Evolutionary conservation across 1,140 invertebrate genomes (phyloP).

Genomic region (Hyles euphorbiae): DNA sequence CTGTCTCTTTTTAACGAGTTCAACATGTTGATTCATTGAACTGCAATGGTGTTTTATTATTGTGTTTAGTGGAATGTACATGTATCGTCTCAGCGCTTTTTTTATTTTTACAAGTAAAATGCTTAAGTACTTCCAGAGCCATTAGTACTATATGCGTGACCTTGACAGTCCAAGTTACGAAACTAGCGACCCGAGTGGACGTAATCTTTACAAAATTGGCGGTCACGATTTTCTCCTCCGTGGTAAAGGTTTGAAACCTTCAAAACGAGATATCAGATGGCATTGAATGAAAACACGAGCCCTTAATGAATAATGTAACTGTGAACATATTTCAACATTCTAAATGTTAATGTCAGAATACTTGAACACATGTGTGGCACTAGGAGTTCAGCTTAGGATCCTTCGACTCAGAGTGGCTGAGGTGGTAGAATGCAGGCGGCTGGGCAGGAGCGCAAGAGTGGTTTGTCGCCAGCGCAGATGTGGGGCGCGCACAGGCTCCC

Average conservation of each 20-base stretch:
- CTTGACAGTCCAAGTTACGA: conserved; percentile 60
- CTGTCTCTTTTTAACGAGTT: conserved; percentile 62
- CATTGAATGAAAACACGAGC: not conserved
- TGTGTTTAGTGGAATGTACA: not conserved
- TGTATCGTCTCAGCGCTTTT: not conserved
- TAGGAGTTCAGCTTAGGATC: no score
- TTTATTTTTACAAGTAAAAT: no score
- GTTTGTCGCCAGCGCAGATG: conserved; percentile 45
- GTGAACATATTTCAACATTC: no score
- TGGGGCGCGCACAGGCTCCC: conserved; percentile 53
- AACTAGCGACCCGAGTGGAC: conserved; percentile 49
- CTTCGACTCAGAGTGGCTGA: no score
- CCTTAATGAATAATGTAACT: not conserved
- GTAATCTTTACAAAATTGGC: conserved; percentile 52
- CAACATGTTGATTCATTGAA: conserved; percentile 27
- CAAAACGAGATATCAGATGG: not conserved
- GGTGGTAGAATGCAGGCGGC: conserved; percentile 52
- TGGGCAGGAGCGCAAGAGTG: conserved; percentile 38
- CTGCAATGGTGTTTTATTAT: not conserved
- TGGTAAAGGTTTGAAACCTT: conserved; percentile 3
- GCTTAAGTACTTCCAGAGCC: conserved; percentile 46
- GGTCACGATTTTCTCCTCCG: conserved; percentile 47
- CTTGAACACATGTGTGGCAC: no score
- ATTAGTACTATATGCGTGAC: conserved; percentile 44
- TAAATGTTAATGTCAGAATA: no score